A percentile compares a stretch with the other conserved stretches of the same genome.
These are phyloP conservation scores for Melikaiella ostensackeni DNA, from an alignment of 2,888 invertebrate species.

Conservation along the genomic window DNA sequence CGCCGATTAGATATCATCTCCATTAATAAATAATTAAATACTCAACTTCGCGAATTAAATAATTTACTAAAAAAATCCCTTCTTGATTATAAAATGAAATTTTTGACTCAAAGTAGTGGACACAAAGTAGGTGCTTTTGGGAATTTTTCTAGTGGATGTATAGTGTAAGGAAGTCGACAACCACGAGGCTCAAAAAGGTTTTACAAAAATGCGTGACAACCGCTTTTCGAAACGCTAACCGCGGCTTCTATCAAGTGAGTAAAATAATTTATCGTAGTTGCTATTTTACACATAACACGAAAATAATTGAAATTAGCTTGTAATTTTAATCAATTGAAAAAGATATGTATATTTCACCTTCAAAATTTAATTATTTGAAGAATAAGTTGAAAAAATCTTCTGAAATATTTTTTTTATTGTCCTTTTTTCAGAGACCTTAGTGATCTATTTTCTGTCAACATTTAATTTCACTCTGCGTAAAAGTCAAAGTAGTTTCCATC, in stretches of 20 bases:
- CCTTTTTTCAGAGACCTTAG: background rate
- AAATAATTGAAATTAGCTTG: background rate
- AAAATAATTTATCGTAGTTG: background rate
- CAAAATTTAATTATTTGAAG: background rate
- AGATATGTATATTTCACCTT: background rate
- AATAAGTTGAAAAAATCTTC: background rate
- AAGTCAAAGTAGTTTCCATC: no score
- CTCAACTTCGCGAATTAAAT: background rate
- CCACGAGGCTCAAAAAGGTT: slow-evolving; percentile 55
- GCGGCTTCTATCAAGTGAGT: slow-evolving; percentile 51
- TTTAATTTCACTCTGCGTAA: no score
- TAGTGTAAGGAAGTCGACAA: slow-evolving; percentile 5
- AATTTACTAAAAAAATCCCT: background rate
- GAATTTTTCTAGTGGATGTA: background rate
- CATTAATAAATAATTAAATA: background rate
- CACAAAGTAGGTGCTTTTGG: background rate
- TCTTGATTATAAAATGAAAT: background rate
- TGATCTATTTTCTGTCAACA: no score
- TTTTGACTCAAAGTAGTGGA: background rate
- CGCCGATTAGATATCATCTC: background rate
- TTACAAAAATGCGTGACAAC: slow-evolving; percentile 57
- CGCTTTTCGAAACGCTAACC: slow-evolving; percentile 49
- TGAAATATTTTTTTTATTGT: background rate
- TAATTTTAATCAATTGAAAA: background rate
- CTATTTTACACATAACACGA: background rate